Conservation (phyloP, 2,113 vertebrate genomes). For the Tonatia bakeri region DNA sequence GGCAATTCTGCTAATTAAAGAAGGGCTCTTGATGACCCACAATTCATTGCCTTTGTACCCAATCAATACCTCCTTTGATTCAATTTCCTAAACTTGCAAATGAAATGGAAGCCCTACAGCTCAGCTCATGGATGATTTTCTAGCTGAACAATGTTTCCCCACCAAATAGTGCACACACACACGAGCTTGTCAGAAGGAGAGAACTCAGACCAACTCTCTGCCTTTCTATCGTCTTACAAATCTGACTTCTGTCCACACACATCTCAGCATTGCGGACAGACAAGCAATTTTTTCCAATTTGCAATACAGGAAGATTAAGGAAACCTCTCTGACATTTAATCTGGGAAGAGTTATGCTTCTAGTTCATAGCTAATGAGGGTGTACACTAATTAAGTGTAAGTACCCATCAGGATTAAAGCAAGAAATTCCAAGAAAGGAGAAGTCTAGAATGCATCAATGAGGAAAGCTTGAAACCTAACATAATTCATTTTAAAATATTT, state of each 20-base stretch:
- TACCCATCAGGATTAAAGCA: conserved; percentile 36
- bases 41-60: not conserved
- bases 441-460: not conserved
- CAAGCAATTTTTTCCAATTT: conserved; percentile 12
- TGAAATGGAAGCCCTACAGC: not conserved
- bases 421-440: not conserved
- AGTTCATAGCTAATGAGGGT: conserved; percentile 17
- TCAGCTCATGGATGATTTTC: not conserved
- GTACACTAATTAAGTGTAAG: conserved; percentile 23
- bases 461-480: not conserved
- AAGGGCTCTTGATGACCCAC: not conserved
- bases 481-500: not conserved
- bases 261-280: not conserved
- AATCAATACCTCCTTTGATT: conserved; percentile 6
- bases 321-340: conserved; percentile 21
- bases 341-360: conserved; percentile 3
- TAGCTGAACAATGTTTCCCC: not conserved
- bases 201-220: not conserved
- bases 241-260: not conserved
- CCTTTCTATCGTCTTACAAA: not conserved
- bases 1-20: conserved; percentile 17
- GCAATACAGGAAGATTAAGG: not conserved
- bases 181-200: not conserved
- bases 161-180: not conserved
- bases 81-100: conserved; percentile 21